These are phyloP conservation scores for Ethmia dodecea DNA, from an alignment of 2,888 invertebrate species.

Conservation along the genomic window DNA sequence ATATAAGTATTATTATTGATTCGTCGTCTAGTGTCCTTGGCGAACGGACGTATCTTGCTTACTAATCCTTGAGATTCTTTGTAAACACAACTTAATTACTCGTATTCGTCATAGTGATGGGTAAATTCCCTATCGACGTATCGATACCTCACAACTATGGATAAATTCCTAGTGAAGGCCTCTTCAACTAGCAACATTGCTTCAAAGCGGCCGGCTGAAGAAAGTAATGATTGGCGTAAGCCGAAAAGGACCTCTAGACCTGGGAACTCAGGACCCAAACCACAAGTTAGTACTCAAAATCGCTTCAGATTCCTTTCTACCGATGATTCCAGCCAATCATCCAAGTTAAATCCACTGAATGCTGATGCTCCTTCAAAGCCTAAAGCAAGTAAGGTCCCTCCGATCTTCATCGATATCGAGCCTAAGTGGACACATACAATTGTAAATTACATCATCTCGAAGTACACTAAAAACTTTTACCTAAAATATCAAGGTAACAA, in stretches of 20 bases:
- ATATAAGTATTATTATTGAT: too few species aligned
- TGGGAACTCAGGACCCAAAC: too few species aligned
- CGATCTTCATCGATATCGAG: neutral
- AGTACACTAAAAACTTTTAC: slow-evolving; percentile 4
- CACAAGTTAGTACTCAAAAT: neutral
- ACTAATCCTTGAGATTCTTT: too few species aligned
- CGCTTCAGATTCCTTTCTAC: neutral
- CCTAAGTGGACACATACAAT: neutral
- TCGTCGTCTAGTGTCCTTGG: too few species aligned
- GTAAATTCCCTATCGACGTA: neutral
- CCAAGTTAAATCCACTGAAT: neutral
- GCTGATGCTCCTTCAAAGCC: neutral
- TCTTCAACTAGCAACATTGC: neutral
- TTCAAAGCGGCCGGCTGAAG: neutral
- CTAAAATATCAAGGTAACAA: slow-evolving; percentile 5
- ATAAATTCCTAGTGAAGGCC: neutral
- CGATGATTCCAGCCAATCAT: neutral
- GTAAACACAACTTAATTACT: too few species aligned
- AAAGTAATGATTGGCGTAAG: neutral
- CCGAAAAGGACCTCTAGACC: neutral
- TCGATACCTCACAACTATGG: neutral
- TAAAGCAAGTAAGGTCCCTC: neutral
- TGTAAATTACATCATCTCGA: neutral
- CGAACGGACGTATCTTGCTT: too few species aligned
- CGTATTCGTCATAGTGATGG: too few species aligned